A percentile compares a stretch with the other conserved stretches of the same genome.
Evolutionary conservation across 2,888 invertebrate genomes (phyloP).

Genomic region (Pseudococcus longispinus): DNA sequence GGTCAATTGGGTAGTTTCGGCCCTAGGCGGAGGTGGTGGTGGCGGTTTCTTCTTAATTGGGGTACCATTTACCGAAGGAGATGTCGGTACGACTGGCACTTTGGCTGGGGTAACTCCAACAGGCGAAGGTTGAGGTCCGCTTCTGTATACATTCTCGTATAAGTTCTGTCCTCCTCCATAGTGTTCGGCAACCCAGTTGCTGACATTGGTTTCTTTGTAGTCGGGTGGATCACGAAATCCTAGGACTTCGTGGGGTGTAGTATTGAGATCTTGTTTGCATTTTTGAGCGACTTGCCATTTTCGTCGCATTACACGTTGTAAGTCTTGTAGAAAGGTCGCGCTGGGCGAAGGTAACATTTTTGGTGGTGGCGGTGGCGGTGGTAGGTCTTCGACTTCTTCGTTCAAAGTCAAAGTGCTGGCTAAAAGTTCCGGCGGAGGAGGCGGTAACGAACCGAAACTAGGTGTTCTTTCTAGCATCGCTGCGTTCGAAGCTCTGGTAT

Average conservation of each 20-base stretch:
- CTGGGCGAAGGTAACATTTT: slow-evolving; percentile 61
- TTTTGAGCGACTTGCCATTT: slow-evolving; percentile 94
- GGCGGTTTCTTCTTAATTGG: slow-evolving; percentile 76
- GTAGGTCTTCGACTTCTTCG: slow-evolving; percentile 56
- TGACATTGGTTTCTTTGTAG: slow-evolving; percentile 81
- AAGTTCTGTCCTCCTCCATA: slow-evolving; percentile 72
- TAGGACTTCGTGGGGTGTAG: slow-evolving; percentile 88
- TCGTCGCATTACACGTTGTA: slow-evolving; percentile 90
- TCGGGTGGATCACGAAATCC: slow-evolving; percentile 84
- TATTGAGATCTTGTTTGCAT: slow-evolving; percentile 85
- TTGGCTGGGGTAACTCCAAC: slow-evolving; percentile 9
- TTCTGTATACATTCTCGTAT: slow-evolving; percentile 74
- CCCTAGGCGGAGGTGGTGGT: slow-evolving; percentile 88
- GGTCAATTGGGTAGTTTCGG: slow-evolving; percentile 84
- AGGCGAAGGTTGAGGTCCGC: slow-evolving; percentile 49
- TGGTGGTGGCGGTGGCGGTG: slow-evolving; percentile 72
- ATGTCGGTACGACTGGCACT: slow-evolving; percentile 26
- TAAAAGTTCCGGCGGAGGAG: slow-evolving; percentile 76
- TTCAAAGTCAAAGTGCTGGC: slow-evolving; percentile 80
- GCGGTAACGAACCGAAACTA: slow-evolving; percentile 62
- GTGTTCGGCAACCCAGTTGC: slow-evolving; percentile 89
- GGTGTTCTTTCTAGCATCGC: slow-evolving; percentile 57
- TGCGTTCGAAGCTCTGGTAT: slow-evolving; percentile 40
- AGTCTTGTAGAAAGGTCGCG: slow-evolving; percentile 74
- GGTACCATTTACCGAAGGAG: slow-evolving; percentile 58